Base-by-base conservation (phyloP, 2,888 invertebrate genomes). In the Drosophila lutescens region DNA sequence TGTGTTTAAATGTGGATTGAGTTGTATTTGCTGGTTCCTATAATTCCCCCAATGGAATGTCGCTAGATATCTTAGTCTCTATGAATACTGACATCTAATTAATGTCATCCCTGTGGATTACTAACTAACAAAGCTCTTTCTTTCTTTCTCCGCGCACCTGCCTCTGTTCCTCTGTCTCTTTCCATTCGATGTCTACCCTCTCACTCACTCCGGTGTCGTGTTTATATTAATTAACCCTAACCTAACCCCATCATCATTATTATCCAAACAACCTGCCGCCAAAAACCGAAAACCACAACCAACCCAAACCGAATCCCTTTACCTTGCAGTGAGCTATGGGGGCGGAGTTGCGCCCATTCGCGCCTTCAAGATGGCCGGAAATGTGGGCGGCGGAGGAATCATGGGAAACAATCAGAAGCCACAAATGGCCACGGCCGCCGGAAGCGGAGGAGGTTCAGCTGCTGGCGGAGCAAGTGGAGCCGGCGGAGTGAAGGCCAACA, bases 261-360 rank as follows among this genome's bases (percentile, higher is more conserved):
- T 20, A 36, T 47, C 40, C 49, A 8, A 43, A 30, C 60, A 62
- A 61, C 38, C 53, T 53, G 32, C 49, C 34, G 34, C 49, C 49
- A 0, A 30, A 7, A 30, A 30, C 30, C 26, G 26, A 26, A 26
- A 26, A 26, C 26, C n/a, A n/a, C n/a, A n/a, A n/a, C n/a, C n/a
- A n/a, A n/a, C n/a, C n/a, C n/a, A 7, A 30, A 30, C 30, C 49
- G 49, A 67, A 38, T 50, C 49, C 43, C 55, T 34, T 67, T 26
- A 13, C 9, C 41, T 76, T 82, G 41, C 83, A 83, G 85, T 87
- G 88, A 77, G 93, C 30, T 87, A 91, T 38, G 93, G 63, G 1
- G 78, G 76, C 36, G 46, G 41, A 20, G 54, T 15, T 0, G 1
- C 58, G 26, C 50, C 72, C 36, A 46, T 77, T 40, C 78, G 80